phyloP scores from a whole-genome alignment of 2,797 vertebrate genomes.

The Columba guinea region DNA sequence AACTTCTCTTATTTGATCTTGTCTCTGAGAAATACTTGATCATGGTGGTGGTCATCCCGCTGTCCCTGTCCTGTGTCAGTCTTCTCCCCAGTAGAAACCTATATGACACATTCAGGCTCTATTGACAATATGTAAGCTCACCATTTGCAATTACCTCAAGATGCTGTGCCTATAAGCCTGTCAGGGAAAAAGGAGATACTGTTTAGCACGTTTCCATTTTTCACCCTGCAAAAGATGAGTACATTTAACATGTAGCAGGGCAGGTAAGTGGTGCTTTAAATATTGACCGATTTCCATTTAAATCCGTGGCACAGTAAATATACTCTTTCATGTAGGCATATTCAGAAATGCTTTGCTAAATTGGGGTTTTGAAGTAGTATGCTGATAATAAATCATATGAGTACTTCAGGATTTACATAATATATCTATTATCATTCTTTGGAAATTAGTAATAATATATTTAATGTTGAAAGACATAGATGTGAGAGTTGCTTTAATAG shows the following conservation, averaged over 20 bases:
- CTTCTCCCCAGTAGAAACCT: not conserved
- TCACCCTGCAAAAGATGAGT: not conserved
- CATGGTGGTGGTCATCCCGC: not conserved
- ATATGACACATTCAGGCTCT: not conserved
- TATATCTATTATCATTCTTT: not conserved
- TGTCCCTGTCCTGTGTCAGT: accelerated
- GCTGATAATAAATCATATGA: not conserved
- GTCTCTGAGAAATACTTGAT: not conserved
- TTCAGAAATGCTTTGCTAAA: not conserved
- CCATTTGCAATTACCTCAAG: not conserved
- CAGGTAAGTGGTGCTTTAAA: not conserved
- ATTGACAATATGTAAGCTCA: not conserved
- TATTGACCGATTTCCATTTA: not conserved
- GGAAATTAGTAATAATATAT: conserved; percentile 7
- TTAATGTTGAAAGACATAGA: not conserved
- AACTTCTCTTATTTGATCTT: not conserved
- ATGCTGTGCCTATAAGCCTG: not conserved
- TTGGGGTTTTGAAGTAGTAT: not conserved
- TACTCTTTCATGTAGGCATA: not conserved
- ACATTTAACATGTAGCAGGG: not conserved
- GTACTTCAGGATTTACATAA: not conserved
- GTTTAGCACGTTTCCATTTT: not conserved
- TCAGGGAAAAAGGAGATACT: not conserved
- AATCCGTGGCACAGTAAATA: not conserved
- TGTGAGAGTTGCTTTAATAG: not conserved